Percentiles rank a stretch among this genome's conserved stretches.
Conservation (phyloP, 2,888 invertebrate genomes). For the Philonicus albiceps region DNA sequence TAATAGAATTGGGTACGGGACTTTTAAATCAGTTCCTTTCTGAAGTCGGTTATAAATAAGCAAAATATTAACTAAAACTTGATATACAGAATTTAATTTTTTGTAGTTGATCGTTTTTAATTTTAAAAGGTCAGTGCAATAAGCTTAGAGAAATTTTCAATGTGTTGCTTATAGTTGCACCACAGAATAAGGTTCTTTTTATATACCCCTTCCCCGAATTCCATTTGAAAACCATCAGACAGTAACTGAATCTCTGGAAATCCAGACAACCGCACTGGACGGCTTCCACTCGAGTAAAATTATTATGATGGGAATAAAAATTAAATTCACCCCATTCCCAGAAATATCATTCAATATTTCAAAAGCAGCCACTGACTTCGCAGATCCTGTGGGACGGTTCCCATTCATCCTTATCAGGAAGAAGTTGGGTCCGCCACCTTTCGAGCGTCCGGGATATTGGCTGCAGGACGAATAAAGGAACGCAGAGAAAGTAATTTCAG, state of each 20-base stretch:
- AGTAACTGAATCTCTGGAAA: not conserved
- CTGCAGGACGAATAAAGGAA: slow-evolving; percentile 30
- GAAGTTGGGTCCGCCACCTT: slow-evolving; percentile 14
- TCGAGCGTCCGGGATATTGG: not conserved
- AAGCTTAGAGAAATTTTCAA: not conserved
- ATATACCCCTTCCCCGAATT: not conserved
- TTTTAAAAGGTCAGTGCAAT: too few species aligned
- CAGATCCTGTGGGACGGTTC: slow-evolving; percentile 1
- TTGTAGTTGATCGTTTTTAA: too few species aligned
- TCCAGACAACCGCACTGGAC: not conserved
- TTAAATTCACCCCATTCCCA: slow-evolving; percentile 22
- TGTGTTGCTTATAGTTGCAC: not conserved
- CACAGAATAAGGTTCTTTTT: not conserved
- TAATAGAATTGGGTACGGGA: too few species aligned
- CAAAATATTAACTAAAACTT: too few species aligned
- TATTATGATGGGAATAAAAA: slow-evolving; percentile 10
- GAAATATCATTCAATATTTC: slow-evolving; percentile 33
- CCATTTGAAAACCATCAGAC: not conserved
- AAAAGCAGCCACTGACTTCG: slow-evolving; percentile 2
- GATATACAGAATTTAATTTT: too few species aligned
- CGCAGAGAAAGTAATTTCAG: slow-evolving; percentile 51
- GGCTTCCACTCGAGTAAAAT: not conserved
- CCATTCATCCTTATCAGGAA: slow-evolving; percentile 34
- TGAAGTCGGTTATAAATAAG: too few species aligned
- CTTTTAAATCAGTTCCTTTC: too few species aligned